Evolutionary conservation across 2,888 invertebrate species (phyloP), one percentile per base, ranked within the genome.

Genomic region (Pandemis heparana): DNA sequence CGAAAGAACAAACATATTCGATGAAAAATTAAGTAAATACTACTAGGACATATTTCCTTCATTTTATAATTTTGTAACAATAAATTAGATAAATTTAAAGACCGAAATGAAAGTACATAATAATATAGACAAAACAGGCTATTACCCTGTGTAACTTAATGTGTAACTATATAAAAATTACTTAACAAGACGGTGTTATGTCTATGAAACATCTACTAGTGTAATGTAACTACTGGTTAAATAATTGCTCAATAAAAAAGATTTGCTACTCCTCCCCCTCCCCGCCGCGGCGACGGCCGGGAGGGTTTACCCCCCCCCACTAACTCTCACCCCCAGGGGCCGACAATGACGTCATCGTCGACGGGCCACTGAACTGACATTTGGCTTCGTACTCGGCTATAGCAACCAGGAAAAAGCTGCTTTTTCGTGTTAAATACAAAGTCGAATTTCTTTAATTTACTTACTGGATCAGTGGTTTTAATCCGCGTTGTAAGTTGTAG

Each of bases 301-400:
- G 3, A 32, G 23, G 23, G 23, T 32, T 2, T 32, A 0, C 23
- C 2, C 23, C 2, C 23, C 23, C 23, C 23, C 23, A n/a, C n/a
- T n/a, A n/a, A n/a, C n/a, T n/a, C n/a, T n/a, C n/a, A n/a, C 59
- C 64, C 64, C 10, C 62, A 70, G 64, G 18, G n/a, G 60, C 3
- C 23, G 23, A 32, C 9, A 32, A 64, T 74, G 76, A 76, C 76
- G 76, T 76, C 76, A 76, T 65, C 61, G 60, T 32, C 53, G 63
- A 46, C 70, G 70, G 62, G 71, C 56, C 75, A 56, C 61, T 71
- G 76, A 76, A 76, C 74, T 69, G 71, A 51, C 61, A 62, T 67
- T 72, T 67, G 71, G 38, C 67, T 72, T 72, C 72, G 67, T 62
- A 43, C 18, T 41, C 18, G 12, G 18, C 2, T 32, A 63, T 14